Percentiles rank a stretch among this genome's conserved stretches.
Evolutionary conservation across 2,113 vertebrate species (phyloP).

Genomic region (Carollia perspicillata): DNA sequence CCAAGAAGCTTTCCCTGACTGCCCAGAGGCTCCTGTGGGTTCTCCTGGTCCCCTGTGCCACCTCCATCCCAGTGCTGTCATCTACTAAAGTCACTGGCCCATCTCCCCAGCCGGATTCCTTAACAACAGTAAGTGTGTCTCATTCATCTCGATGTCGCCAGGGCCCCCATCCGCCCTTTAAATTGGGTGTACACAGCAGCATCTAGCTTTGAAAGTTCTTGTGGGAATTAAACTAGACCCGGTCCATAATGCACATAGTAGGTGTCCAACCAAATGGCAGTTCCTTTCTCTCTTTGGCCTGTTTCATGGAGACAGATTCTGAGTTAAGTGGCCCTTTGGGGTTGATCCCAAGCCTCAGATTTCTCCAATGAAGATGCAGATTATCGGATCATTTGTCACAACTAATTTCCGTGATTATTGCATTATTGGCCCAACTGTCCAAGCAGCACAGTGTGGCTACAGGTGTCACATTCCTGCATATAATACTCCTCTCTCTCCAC

Average conservation of each 20-base stretch:
- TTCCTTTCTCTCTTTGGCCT: not conserved
- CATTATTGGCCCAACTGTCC: no score
- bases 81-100: not conserved
- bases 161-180: not conserved
- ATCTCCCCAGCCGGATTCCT: not conserved
- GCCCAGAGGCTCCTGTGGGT: not conserved
- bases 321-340: not conserved
- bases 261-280: not conserved
- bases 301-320: not conserved
- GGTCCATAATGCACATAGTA: not conserved
- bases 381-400: not conserved
- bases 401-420: not conserved
- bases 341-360: not conserved
- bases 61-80: not conserved
- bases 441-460: not conserved
- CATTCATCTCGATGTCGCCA: not conserved
- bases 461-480: not conserved
- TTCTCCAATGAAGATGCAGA: not conserved
- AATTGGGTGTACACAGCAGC: not conserved
- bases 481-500: fast-evolving
- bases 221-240: not conserved
- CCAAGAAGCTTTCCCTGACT: not conserved
- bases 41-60: no score
- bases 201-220: not conserved
- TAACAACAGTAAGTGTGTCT: not conserved